Percentiles rank a stretch among this genome's conserved stretches.
phyloP scores from a whole-genome alignment of 2,797 vertebrate genomes.

The Moxostoma hubbsi region DNA sequence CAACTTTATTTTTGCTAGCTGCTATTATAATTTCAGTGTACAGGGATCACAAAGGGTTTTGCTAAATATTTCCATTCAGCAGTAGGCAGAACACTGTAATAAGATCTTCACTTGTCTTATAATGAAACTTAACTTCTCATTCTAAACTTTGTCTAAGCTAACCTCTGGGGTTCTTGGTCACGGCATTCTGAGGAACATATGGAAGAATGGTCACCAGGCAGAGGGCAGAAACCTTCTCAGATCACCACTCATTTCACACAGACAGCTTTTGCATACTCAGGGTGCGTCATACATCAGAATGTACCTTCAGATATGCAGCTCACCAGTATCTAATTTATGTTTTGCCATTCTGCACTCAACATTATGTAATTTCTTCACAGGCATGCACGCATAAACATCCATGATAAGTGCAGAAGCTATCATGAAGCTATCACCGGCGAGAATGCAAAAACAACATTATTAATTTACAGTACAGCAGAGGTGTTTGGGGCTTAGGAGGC shows the following conservation, averaged over 20 bases:
- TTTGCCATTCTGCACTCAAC: constrained; percentile 60
- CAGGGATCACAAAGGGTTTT: no score
- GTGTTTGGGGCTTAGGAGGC: constrained; percentile 65
- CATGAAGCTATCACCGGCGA: constrained; percentile 13
- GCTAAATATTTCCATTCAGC: no score
- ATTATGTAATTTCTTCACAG: constrained; percentile 54
- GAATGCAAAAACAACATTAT: constrained; percentile 62
- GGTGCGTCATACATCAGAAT: constrained; percentile 62
- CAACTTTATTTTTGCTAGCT: background rate
- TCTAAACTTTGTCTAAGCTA: constrained; percentile 68
- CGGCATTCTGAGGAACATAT: constrained; percentile 63
- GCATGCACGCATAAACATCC: constrained; percentile 51
- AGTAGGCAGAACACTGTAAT: constrained; percentile 31
- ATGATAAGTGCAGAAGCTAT: constrained; percentile 41
- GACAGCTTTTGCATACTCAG: constrained; percentile 58
- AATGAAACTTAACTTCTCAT: constrained; percentile 76
- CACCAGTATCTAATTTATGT: constrained; percentile 67
- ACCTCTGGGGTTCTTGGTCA: constrained; percentile 55
- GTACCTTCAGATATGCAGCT: constrained; percentile 65
- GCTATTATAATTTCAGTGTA: no score
- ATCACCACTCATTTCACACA: constrained; percentile 63
- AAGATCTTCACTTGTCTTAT: constrained; percentile 64
- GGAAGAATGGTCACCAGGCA: constrained; percentile 54
- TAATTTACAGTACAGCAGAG: constrained; percentile 65
- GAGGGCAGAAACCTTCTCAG: constrained; percentile 61